Percentiles rank a stretch among this genome's conserved stretches.
Conservation (phyloP, 2,113 vertebrate species). For the Neolamprologus falcicula region DNA sequence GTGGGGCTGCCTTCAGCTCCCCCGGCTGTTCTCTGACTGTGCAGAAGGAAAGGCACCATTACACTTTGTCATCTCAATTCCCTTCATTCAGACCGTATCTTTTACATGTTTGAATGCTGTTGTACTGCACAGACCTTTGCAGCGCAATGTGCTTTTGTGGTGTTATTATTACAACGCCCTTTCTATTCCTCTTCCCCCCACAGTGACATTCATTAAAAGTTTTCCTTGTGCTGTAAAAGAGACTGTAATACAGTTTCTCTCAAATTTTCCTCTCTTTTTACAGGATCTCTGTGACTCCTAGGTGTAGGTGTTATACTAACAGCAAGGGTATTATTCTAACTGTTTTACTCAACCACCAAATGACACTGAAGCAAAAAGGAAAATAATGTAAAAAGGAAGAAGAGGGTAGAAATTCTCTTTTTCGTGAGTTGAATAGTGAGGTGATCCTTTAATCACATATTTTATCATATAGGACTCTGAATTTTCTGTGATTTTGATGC, state of each 20-base stretch:
- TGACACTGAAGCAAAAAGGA: neutral
- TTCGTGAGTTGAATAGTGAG: neutral
- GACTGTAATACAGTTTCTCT: neutral
- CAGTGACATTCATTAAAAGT: conserved; percentile 48
- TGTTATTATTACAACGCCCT: neutral
- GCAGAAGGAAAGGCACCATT: conserved; percentile 7
- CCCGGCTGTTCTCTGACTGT: conserved; percentile 19
- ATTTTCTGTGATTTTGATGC: neutral
- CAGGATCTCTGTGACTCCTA: neutral
- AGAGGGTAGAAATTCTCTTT: neutral
- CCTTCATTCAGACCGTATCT: neutral
- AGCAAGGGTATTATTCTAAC: neutral
- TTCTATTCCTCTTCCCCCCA: neutral
- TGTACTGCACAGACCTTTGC: neutral
- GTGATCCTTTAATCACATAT: neutral
- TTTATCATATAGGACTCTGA: neutral
- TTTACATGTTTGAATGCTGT: neutral
- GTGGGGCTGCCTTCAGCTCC: conserved; percentile 22
- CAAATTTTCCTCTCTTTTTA: conserved; percentile 13
- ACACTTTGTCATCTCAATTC: neutral
- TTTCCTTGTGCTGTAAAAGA: conserved; percentile 6
- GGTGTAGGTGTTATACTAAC: neutral
- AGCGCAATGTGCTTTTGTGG: neutral
- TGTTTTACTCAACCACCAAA: neutral
- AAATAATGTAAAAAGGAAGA: neutral